Conservation (phyloP, 92 coral and sea anemone genomes). For the Bergia sp. region DNA sequence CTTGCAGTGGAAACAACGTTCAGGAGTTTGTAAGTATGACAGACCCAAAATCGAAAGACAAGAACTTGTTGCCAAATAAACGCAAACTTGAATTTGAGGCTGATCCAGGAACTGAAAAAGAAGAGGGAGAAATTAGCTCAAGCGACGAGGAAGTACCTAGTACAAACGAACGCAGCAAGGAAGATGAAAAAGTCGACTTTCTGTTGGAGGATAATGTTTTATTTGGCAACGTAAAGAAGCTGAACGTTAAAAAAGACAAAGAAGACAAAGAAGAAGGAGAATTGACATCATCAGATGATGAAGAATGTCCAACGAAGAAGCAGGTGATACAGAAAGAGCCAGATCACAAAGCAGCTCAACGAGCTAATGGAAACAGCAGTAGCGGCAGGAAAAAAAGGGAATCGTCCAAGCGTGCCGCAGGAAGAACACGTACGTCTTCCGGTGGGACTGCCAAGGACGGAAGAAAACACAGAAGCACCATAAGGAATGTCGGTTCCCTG, state of each 20-base stretch:
- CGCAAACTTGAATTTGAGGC: conserved; percentile 21
- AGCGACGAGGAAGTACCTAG: conserved; percentile 63
- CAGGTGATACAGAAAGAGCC: background rate
- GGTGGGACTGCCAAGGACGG: conserved; percentile 7
- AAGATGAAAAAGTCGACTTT: background rate
- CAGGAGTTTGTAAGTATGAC: background rate
- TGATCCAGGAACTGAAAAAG: conserved; percentile 57
- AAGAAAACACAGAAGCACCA: background rate
- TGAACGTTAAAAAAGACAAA: background rate
- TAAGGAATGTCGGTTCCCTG: background rate
- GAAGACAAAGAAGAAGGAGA: conserved; percentile 67
- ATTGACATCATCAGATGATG: conserved; percentile 58
- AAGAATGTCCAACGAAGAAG: conserved; percentile 19
- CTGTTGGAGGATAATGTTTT: background rate
- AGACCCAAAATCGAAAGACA: background rate
- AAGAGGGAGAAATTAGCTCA: conserved; percentile 83
- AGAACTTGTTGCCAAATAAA: conserved; percentile 5
- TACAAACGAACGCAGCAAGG: background rate
- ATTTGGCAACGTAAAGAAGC: background rate
- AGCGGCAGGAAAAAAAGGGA: background rate
- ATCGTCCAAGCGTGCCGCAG: background rate
- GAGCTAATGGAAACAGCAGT: background rate
- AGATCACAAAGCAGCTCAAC: background rate
- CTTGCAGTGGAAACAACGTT: background rate
- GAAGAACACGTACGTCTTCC: background rate